phyloP scores from a whole-genome alignment of 2,113 vertebrate genomes.

The Gymnogyps californianus region DNA sequence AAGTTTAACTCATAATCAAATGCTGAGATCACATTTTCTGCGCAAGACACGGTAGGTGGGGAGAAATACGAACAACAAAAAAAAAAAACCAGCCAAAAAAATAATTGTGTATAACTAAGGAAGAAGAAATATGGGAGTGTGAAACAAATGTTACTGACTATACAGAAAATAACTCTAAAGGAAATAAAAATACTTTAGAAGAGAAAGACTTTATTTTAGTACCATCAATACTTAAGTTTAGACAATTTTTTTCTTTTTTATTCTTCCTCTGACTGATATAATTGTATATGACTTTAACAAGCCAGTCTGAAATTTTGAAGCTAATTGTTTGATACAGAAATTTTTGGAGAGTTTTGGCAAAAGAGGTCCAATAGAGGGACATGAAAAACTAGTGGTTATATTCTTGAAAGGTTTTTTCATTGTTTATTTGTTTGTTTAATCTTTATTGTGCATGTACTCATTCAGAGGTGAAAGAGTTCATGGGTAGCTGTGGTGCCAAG shows the following conservation, averaged over 20 bases:
- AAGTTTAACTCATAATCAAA: slow-evolving; percentile 2
- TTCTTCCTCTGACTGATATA: neutral
- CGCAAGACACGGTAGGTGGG: neutral
- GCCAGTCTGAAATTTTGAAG: neutral
- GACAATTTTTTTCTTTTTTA: too few relatives aligned
- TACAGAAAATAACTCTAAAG: neutral
- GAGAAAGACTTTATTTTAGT: neutral
- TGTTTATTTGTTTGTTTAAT: neutral
- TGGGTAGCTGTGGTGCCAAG: neutral
- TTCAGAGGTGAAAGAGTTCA: neutral
- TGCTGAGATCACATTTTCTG: neutral
- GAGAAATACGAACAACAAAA: neutral
- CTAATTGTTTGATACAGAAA: neutral
- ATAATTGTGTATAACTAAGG: neutral
- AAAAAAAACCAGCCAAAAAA: neutral
- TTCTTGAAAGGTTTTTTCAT: neutral
- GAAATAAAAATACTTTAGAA: neutral
- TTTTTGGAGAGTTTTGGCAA: neutral
- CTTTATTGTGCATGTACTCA: neutral
- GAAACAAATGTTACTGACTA: neutral
- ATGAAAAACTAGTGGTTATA: neutral
- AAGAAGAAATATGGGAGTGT: neutral
- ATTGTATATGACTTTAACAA: neutral
- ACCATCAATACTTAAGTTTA: neutral
- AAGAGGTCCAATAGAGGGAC: neutral